Evolutionary conservation across 2,113 vertebrate species (phyloP).

Genomic region (Pelvicachromis taeniatus): DNA sequence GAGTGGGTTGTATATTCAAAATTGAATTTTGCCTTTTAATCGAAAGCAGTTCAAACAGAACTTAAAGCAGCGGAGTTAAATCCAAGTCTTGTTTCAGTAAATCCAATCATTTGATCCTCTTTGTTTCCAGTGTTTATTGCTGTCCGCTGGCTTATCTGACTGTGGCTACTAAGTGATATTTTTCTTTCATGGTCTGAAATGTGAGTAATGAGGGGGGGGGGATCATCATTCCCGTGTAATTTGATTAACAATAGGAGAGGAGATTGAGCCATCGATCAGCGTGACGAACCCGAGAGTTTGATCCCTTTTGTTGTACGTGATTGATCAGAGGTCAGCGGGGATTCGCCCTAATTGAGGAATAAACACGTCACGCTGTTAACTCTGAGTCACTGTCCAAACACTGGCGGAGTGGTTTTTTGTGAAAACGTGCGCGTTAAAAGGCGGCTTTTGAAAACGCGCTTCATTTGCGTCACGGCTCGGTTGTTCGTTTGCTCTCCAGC

Average conservation of each 20-base stretch:
- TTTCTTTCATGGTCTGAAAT: neutral
- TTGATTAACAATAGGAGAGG: slow-evolving; percentile 4
- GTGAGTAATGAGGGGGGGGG: slow-evolving; percentile 12
- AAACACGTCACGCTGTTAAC: slow-evolving; percentile 27
- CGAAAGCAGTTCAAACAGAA: neutral
- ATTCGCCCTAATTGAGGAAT: slow-evolving; percentile 16
- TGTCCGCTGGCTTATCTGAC: slow-evolving; percentile 28
- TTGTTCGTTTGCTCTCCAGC: slow-evolving; percentile 67
- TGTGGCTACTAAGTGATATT: neutral
- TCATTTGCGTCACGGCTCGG: slow-evolving; percentile 67
- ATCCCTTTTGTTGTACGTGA: slow-evolving; percentile 46
- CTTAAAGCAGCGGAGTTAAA: neutral
- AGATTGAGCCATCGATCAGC: slow-evolving; percentile 39
- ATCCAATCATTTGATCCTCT: slow-evolving; percentile 28
- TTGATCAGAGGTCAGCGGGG: slow-evolving; percentile 50
- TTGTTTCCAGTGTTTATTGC: slow-evolving; percentile 28
- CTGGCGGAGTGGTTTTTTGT: slow-evolving; percentile 1
- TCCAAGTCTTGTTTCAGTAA: neutral
- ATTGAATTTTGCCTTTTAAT: neutral
- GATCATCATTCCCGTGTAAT: slow-evolving; percentile 45
- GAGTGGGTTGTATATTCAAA: neutral
- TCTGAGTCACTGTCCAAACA: slow-evolving; percentile 59
- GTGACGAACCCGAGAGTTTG: slow-evolving; percentile 39
- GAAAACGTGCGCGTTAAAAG: slow-evolving; percentile 46
- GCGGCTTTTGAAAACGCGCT: slow-evolving; percentile 49